Base-by-base conservation (phyloP, 2,797 vertebrate species). In the Rhabdophis nuchalis region DNA sequence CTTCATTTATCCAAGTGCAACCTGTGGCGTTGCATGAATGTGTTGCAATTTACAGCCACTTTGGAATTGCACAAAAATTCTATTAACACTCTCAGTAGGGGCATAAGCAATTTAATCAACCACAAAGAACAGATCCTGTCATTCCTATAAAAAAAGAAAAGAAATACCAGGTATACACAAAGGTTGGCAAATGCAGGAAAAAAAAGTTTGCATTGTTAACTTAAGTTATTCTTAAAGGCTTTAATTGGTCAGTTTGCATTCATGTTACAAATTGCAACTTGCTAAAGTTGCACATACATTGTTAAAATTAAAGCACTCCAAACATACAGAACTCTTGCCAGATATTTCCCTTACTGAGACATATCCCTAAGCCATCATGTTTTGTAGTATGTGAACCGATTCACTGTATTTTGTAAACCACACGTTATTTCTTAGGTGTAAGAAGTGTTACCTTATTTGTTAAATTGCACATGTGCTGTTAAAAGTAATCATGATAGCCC, bases 11-110 rank as follows among this genome's bases (percentile, higher is more conserved):
- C 12, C 77, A 77, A 77, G 11, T 0, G 0, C 77, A 56, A 60
- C 60, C 41, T 58, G 77, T 23, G 58, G 8, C 1, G 5, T 86
- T 10, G 1, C n/a, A 46, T 91, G 29, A 20, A 0, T 25, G 1
- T 90, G n/a, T 0, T 46, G 32, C 27, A 58, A 58, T 87, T 92
- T 90, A 32, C n/a, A 52, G 46, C 64, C 82, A 18, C 10, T n/a
- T 60, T 90, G 87, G 91, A 92, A 77, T 60, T 13, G 9, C 85
- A 91, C 8, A 14, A 72, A 93, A 93, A 82, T 27, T 46, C 88
- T 57, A 72, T 89, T 92, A 89, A 92, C 72, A 18, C 82, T 89
- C 58, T 92, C 88, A 89, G 77, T 53, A 89, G 87, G 77, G 32
- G 27, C 16, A 56, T 57, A 41, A 56, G 41, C 82, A 56, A 57